Percentiles rank a stretch among this genome's conserved stretches.
Conservation (phyloP, 53 echinoderm and acorn worm genomes). For the Echinarachnius parma region DNA sequence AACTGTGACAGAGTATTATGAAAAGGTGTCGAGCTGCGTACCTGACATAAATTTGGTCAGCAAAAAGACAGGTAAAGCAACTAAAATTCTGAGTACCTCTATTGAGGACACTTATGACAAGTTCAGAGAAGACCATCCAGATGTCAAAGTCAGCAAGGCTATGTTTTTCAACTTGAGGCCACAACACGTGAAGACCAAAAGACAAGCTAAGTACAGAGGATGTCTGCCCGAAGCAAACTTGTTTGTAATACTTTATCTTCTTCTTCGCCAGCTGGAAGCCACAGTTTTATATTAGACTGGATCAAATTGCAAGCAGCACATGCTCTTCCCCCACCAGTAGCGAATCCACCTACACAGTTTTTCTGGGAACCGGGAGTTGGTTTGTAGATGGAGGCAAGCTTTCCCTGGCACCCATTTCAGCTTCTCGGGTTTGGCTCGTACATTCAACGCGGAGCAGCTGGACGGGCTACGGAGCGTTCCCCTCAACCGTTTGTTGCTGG, state of each 20-base stretch:
- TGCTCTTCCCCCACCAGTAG: too few species aligned
- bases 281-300: neutral
- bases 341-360: too few species aligned
- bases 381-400: too few species aligned
- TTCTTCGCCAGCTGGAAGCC: constrained; percentile 1
- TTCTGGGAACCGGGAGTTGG: neutral
- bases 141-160: constrained; percentile 1
- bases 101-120: neutral
- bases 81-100: constrained; percentile 16
- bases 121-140: constrained; percentile 5
- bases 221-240: constrained; percentile 28
- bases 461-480: neutral
- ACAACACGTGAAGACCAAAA: constrained; percentile 22
- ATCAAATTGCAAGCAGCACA: neutral
- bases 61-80: constrained; percentile 26
- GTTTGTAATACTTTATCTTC: neutral
- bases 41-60: too few species aligned
- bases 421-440: constrained; percentile 8
- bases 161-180: constrained; percentile 32
- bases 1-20: constrained; percentile 16
- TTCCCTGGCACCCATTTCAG: constrained; percentile 1
- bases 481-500: neutral
- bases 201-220: constrained; percentile 25
- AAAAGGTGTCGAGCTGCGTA: too few species aligned
- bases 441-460: constrained; percentile 7